Conservation (phyloP, 2,113 vertebrate genomes). For the Leuciscus idus region DNA sequence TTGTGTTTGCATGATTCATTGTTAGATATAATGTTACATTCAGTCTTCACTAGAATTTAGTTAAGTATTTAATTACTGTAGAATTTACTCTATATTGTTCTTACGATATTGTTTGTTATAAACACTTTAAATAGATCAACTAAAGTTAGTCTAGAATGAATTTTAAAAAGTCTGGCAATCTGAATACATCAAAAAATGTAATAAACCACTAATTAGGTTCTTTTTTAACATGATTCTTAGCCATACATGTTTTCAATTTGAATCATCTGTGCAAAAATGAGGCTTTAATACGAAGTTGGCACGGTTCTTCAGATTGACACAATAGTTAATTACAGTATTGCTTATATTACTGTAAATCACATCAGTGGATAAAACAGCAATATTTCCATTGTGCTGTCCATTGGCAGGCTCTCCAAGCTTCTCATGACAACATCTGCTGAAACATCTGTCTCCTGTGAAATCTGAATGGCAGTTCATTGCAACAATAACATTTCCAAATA, state of each 20-base stretch:
- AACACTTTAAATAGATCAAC: not conserved
- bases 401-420: not conserved
- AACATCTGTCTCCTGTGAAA: slow-evolving; percentile 29
- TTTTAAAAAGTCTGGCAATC: not conserved
- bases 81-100: not conserved
- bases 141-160: no score
- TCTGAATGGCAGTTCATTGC: slow-evolving; percentile 46
- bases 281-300: not conserved
- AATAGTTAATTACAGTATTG: not conserved
- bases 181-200: not conserved
- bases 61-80: not conserved
- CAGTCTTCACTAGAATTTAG: not conserved
- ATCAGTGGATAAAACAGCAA: slow-evolving; percentile 9
- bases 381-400: slow-evolving; percentile 3
- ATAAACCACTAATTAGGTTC: not conserved
- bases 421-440: slow-evolving; percentile 20
- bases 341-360: slow-evolving; percentile 1
- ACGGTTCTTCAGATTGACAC: not conserved
- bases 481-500: slow-evolving; percentile 34
- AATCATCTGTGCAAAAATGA: not conserved
- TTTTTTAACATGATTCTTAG: not conserved
- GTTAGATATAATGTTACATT: no score
- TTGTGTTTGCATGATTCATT: not conserved
- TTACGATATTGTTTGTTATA: not conserved
- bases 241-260: not conserved